Conservation (phyloP, 2,888 invertebrate species). For the Pristionchus exspectatus region DNA sequence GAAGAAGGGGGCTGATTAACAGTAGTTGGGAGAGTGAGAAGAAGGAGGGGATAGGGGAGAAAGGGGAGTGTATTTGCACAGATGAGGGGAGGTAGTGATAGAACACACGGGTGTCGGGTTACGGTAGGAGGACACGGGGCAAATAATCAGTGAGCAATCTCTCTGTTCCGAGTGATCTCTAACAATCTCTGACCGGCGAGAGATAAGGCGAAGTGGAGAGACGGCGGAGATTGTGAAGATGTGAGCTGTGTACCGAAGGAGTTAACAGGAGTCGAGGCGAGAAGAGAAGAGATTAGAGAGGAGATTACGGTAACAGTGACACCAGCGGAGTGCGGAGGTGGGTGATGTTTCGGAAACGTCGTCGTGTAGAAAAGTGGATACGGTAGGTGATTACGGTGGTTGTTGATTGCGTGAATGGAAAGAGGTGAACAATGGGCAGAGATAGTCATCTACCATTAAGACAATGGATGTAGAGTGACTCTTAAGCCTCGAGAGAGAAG, state of each 20-base stretch:
- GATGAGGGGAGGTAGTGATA: slow-evolving; percentile 45
- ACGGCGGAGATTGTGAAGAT: not conserved
- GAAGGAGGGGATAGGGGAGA: not conserved
- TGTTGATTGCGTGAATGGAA: slow-evolving; percentile 25
- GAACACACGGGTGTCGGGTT: slow-evolving; percentile 36
- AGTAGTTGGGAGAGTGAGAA: slow-evolving; percentile 24
- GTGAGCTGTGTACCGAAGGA: slow-evolving; percentile 33
- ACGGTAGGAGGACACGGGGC: slow-evolving; percentile 4
- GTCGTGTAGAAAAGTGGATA: not conserved
- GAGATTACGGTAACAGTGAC: slow-evolving; percentile 48
- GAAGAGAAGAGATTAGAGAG: slow-evolving; percentile 36
- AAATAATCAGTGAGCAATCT: slow-evolving; percentile 45
- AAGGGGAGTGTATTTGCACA: slow-evolving; percentile 7
- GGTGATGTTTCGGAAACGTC: not conserved
- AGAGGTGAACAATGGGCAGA: not conserved
- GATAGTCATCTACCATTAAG: slow-evolving; percentile 4
- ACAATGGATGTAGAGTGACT: slow-evolving; percentile 32
- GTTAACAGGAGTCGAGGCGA: slow-evolving; percentile 43
- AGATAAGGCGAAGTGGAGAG: slow-evolving; percentile 31
- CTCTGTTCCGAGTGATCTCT: not conserved
- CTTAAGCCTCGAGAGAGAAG: not conserved
- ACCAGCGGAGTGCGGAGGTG: not conserved
- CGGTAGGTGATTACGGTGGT: not conserved
- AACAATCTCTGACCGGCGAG: not conserved
- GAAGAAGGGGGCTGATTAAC: slow-evolving; percentile 23